Evolutionary conservation across 1,140 invertebrate genomes (phyloP).

Genomic region (Aphelinus atriplicis): DNA sequence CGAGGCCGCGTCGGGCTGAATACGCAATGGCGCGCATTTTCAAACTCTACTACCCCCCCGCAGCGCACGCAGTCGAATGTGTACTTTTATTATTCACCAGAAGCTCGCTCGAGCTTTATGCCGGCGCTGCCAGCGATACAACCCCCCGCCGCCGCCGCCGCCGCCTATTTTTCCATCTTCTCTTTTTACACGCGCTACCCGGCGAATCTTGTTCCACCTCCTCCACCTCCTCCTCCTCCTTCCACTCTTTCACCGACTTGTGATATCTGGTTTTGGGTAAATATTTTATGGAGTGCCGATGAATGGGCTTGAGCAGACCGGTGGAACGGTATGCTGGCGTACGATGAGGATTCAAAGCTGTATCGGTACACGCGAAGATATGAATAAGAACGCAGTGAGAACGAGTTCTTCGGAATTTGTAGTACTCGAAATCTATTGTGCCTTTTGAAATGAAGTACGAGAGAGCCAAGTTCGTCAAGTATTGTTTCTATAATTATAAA

Average conservation of each 20-base stretch:
- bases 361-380: too few species aligned
- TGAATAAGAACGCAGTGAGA: background rate
- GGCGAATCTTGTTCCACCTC: constrained; percentile 9
- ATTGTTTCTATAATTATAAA: too few species aligned
- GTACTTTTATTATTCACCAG: constrained; percentile 58
- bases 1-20: constrained; percentile 59
- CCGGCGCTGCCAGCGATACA: background rate
- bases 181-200: background rate
- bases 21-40: constrained; percentile 54
- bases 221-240: constrained; percentile 7
- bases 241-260: background rate
- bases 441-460: too few species aligned
- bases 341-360: too few species aligned
- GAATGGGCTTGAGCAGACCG: background rate
- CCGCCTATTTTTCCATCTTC: too few species aligned
- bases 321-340: background rate
- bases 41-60: too few species aligned
- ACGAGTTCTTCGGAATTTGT: background rate
- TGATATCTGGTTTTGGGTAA: constrained; percentile 29
- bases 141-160: background rate
- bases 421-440: too few species aligned
- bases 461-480: too few species aligned
- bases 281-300: constrained; percentile 30
- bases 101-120: constrained; percentile 14
- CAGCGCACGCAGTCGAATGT: background rate